Evolutionary conservation across 2,113 vertebrate genomes (phyloP).

Genomic region (Gracilinanus agilis): DNA sequence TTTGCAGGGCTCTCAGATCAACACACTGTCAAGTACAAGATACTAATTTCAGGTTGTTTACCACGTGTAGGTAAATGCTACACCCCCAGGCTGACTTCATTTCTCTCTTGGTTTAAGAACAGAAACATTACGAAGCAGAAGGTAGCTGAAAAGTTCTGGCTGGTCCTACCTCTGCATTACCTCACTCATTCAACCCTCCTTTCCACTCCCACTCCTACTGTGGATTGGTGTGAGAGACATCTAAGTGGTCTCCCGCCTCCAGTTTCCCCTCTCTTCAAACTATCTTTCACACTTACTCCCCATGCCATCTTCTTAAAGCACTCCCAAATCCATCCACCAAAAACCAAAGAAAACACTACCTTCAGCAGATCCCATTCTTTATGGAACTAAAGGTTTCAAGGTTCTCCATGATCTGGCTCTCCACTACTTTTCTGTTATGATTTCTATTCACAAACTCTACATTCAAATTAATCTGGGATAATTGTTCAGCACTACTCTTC

Average conservation of each 20-base stretch:
- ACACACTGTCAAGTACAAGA: conserved; percentile 6
- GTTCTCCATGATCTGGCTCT: neutral
- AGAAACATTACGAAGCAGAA: neutral
- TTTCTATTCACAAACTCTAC: neutral
- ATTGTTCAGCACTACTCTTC: neutral
- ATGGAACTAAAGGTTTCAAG: neutral
- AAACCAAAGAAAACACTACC: neutral
- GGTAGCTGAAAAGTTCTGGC: neutral
- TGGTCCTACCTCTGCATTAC: neutral
- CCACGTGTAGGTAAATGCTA: neutral
- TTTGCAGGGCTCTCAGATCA: conserved; percentile 17
- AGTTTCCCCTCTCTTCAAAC: neutral
- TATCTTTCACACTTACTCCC: neutral
- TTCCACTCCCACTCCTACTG: neutral
- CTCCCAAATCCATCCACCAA: neutral
- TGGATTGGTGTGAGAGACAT: neutral
- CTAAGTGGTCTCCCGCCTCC: neutral
- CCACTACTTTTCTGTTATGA: neutral
- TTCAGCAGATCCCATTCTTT: neutral
- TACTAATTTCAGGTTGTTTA: conserved; percentile 12
- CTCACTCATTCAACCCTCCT: neutral
- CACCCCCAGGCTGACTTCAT: neutral
- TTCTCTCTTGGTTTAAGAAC: neutral
- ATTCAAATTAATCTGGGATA: neutral
- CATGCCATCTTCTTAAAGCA: neutral